Percentiles rank a stretch among this genome's conserved stretches.
Evolutionary conservation across 2,888 invertebrate species (phyloP).

Genomic region (Brachyptera risi): DNA sequence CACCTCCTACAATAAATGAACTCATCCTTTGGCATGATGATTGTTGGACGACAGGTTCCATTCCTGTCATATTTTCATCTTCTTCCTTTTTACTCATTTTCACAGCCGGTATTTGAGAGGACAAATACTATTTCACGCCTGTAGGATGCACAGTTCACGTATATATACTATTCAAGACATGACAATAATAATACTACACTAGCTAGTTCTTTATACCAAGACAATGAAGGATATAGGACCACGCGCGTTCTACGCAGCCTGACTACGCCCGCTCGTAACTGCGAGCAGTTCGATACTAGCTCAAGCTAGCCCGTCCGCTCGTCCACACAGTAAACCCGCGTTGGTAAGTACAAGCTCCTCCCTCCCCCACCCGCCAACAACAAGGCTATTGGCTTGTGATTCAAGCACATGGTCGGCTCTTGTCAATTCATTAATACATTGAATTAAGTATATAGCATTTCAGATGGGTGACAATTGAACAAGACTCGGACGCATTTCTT

Average conservation of each 20-base stretch:
- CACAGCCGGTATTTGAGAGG: too few species aligned
- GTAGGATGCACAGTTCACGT: background rate
- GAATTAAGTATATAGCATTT: too few species aligned
- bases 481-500: too few species aligned
- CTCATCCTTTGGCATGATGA: background rate
- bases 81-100: background rate
- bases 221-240: too few species aligned
- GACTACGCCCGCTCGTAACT: background rate
- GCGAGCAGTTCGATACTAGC: background rate
- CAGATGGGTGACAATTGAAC: too few species aligned
- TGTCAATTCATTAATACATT: too few species aligned
- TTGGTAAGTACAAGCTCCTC: background rate
- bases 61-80: background rate
- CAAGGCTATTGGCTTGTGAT: conserved; percentile 1
- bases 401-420: background rate
- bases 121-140: background rate
- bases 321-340: too few species aligned
- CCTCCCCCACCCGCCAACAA: background rate
- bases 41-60: background rate
- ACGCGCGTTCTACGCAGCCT: background rate
- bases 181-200: too few species aligned
- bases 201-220: too few species aligned
- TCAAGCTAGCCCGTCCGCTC: background rate
- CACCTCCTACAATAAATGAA: background rate
- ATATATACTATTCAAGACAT: background rate